These are phyloP conservation scores for Phoebastria nigripes DNA, from an alignment of 2,797 vertebrate genomes.

Conservation along the genomic window DNA sequence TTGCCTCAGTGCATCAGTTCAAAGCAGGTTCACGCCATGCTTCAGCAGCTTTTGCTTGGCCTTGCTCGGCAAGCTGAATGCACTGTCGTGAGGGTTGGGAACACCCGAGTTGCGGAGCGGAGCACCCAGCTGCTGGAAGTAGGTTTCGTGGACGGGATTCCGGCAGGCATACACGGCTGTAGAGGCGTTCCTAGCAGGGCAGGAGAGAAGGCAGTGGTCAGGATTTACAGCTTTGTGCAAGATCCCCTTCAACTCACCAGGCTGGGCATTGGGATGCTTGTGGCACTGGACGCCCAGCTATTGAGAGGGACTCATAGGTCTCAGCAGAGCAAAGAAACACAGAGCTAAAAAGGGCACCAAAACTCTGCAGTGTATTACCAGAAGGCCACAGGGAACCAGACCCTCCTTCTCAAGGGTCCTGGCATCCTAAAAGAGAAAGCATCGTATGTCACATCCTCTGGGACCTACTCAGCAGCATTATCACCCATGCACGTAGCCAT, in stretches of 20 bases:
- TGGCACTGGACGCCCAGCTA: not conserved
- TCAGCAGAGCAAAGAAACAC: not conserved
- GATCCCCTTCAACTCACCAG: not conserved
- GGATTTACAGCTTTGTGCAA: not conserved
- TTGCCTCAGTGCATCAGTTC: not conserved
- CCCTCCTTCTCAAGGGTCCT: not conserved
- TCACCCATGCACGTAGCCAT: rapidly evolving
- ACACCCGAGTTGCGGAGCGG: slow-evolving; percentile 85
- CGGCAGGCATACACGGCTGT: slow-evolving; percentile 84
- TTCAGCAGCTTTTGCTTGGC: slow-evolving; percentile 90
- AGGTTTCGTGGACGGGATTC: slow-evolving; percentile 87
- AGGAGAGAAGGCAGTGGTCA: not conserved
- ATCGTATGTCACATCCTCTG: too few species aligned
- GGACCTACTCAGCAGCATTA: not conserved
- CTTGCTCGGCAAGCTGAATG: slow-evolving; percentile 85
- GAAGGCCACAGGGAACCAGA: not conserved
- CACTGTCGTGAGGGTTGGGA: slow-evolving; percentile 87
- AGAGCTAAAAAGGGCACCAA: not conserved
- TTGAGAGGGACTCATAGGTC: not conserved
- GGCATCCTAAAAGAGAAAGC: not conserved
- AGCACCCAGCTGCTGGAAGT: slow-evolving; percentile 85
- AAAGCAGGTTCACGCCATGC: slow-evolving; percentile 90
- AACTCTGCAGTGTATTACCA: not conserved
- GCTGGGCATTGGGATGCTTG: not conserved
- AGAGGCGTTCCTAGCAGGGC: slow-evolving; percentile 78